These are phyloP conservation scores for Ophthalmotilapia sp. DNA, from an alignment of 2,113 vertebrate genomes.

Conservation along the genomic window DNA sequence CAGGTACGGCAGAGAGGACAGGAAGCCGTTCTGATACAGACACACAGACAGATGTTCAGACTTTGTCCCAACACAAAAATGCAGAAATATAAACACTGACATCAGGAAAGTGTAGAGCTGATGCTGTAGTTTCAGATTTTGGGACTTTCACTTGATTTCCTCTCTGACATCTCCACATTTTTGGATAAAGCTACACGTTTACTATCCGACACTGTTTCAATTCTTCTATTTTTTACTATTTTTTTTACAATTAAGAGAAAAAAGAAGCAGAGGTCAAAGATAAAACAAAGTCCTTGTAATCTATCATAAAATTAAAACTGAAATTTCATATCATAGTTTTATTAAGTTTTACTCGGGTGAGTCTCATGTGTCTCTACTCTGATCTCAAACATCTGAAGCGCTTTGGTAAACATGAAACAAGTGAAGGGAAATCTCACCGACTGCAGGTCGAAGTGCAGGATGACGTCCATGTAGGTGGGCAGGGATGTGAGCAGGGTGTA, in stretches of 20 bases:
- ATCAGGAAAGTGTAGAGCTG: background rate
- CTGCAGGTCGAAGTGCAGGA: constrained; percentile 73
- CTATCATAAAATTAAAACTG: background rate
- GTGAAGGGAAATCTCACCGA: constrained; percentile 45
- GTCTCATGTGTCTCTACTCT: background rate
- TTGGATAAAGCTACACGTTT: background rate
- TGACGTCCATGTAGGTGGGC: constrained; percentile 75
- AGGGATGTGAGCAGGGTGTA: constrained; percentile 70
- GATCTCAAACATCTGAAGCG: background rate
- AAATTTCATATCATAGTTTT: background rate
- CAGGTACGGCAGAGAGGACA: constrained; percentile 72
- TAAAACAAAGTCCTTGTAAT: background rate
- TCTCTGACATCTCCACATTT: background rate
- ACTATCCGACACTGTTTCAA: fast-evolving
- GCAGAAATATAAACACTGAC: background rate
- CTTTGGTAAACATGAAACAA: background rate
- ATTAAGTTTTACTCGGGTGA: background rate
- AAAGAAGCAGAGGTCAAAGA: background rate
- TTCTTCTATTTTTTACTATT: background rate
- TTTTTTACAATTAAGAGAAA: background rate
- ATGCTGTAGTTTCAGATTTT: background rate
- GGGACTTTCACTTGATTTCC: background rate
- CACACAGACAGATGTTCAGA: background rate
- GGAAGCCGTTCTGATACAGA: constrained; percentile 64
- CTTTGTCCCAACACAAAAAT: background rate